phyloP scores from a whole-genome alignment of 2,888 invertebrate genomes.

The Sclerodermus sp. region DNA sequence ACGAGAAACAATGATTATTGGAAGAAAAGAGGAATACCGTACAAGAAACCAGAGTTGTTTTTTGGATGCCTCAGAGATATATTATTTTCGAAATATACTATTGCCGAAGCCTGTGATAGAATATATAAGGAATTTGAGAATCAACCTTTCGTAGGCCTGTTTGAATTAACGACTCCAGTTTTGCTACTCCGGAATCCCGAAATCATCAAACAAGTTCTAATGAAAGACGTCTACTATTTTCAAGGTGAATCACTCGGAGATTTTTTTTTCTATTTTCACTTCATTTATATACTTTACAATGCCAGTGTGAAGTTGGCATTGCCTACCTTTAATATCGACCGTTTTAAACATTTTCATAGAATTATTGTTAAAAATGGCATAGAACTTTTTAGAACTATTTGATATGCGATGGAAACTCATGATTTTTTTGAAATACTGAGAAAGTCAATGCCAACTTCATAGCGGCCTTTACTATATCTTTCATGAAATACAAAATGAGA shows the following conservation, averaged over 20 bases:
- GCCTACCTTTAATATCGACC: no score
- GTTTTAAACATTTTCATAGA: no score
- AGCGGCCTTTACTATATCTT: no score
- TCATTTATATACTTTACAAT: no score
- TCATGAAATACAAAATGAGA: no score
- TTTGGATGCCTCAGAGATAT: conserved; percentile 48
- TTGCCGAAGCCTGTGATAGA: conserved; percentile 25
- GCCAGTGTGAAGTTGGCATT: no score
- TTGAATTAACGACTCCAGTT: conserved; percentile 37
- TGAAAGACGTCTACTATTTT: conserved; percentile 44
- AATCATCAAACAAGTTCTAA: conserved; percentile 37
- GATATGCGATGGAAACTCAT: no score
- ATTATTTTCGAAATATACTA: conserved; percentile 26
- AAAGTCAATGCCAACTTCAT: no score
- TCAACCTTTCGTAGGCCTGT: conserved; percentile 30
- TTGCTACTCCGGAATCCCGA: conserved; percentile 38
- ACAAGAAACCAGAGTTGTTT: conserved; percentile 39
- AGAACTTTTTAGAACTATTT: no score
- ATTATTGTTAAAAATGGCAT: no score
- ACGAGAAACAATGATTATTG: conserved; percentile 46
- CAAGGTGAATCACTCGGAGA: conserved; percentile 26
- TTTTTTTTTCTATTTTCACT: no score
- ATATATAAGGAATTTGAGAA: conserved; percentile 34
- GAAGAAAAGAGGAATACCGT: conserved; percentile 42
- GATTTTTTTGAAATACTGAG: no score